Percentiles rank a stretch among this genome's conserved stretches.
Evolutionary conservation across 2,113 vertebrate species (phyloP).

Genomic region (Halcyon malimbica): DNA sequence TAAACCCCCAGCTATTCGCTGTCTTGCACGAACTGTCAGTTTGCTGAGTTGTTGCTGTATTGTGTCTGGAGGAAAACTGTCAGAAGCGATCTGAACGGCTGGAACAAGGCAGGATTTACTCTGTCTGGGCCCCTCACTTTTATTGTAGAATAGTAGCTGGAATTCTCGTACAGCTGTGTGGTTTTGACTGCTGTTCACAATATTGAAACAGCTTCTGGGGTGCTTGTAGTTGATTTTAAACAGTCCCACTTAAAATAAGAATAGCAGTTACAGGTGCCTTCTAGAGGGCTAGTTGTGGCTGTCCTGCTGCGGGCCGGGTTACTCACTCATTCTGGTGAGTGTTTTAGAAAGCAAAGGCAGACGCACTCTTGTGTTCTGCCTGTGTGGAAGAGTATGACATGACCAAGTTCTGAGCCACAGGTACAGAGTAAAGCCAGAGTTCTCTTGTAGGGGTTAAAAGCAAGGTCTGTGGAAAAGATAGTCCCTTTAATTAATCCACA

Average conservation of each 20-base stretch:
- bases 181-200: not conserved
- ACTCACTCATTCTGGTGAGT: not conserved
- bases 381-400: fast-evolving
- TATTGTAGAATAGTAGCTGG: not conserved
- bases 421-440: not conserved
- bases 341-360: not conserved
- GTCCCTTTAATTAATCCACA: not conserved
- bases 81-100: not conserved
- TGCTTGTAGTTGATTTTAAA: not conserved
- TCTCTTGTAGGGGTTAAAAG: not conserved
- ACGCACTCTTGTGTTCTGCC: too few species aligned
- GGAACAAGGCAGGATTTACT: not conserved
- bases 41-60: not conserved
- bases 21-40: not conserved
- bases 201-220: not conserved
- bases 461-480: not conserved
- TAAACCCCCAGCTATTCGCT: fast-evolving
- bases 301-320: not conserved
- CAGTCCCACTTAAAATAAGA: not conserved
- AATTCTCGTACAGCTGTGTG: not conserved
- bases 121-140: not conserved
- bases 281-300: fast-evolving
- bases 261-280: not conserved
- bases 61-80: not conserved
- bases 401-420: not conserved